These are phyloP conservation scores for Drosophila siamana DNA, from an alignment of 2,888 invertebrate species.

Conservation along the genomic window DNA sequence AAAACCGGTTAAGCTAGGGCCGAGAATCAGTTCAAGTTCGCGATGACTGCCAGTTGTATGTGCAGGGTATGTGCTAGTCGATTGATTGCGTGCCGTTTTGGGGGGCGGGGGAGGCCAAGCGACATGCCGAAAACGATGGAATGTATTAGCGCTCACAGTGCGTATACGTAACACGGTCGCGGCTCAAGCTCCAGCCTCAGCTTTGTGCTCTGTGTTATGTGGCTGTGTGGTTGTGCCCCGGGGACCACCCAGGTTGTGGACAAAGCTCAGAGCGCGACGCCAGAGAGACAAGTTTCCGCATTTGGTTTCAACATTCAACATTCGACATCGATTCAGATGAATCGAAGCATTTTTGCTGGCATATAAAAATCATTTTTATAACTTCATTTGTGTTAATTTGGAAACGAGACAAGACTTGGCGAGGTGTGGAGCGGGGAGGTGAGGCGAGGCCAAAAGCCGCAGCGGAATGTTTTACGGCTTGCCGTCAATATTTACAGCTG, in stretches of 20 bases:
- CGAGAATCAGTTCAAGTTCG: constrained; percentile 1
- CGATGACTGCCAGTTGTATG: not conserved
- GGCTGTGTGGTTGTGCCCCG: not conserved
- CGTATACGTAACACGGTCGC: constrained; percentile 25
- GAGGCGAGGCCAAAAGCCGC: not conserved
- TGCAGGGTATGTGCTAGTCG: constrained; percentile 16
- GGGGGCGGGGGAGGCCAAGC: constrained; percentile 23
- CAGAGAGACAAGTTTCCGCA: constrained; percentile 78
- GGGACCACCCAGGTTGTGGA: constrained; percentile 59
- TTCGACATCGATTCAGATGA: constrained; percentile 29
- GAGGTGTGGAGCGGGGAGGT: not conserved
- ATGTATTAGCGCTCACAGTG: constrained; percentile 10
- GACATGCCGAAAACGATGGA: constrained; percentile 25
- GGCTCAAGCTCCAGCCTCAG: constrained; percentile 6
- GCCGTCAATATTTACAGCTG: constrained; percentile 77
- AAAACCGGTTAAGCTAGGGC: constrained; percentile 12
- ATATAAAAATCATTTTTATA: constrained; percentile 80
- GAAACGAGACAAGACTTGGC: constrained; percentile 48
- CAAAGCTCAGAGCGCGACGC: constrained; percentile 23
- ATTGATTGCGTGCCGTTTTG: not conserved
- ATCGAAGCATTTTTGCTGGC: constrained; percentile 42
- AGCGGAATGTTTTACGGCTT: constrained; percentile 52
- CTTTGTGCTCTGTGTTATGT: not conserved
- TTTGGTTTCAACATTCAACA: constrained; percentile 53
- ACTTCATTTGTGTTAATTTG: constrained; percentile 82